phyloP scores from a whole-genome alignment of 2,888 invertebrate species.

The Acrobasis consociella region DNA sequence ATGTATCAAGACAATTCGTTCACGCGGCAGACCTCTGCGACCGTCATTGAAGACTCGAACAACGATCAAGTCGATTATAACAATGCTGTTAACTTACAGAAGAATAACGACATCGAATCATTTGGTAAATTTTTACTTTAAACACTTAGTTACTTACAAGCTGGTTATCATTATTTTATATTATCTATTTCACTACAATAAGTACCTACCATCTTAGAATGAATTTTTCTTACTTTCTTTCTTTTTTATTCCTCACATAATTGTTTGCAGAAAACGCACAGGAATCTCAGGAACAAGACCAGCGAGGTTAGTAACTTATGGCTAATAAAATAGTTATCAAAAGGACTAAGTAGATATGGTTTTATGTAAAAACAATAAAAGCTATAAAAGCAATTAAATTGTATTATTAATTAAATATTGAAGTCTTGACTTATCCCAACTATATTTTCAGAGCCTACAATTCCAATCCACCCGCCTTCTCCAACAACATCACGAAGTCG shows the following conservation, averaged over 20 bases:
- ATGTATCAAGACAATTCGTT: not conserved
- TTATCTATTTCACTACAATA: no score
- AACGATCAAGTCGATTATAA: not conserved
- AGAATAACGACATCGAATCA: not conserved
- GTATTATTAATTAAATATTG: not conserved
- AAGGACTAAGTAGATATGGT: no score
- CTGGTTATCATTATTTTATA: no score
- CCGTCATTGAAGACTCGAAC: not conserved
- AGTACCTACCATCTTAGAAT: no score
- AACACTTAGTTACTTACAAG: no score
- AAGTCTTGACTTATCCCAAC: not conserved
- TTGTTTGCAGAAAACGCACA: constrained; percentile 5
- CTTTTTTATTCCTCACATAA: no score
- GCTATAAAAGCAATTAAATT: no score
- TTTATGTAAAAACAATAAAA: not conserved
- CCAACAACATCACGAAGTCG: constrained; percentile 46
- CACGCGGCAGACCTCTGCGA: not conserved
- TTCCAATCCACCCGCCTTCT: constrained; percentile 40
- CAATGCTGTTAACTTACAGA: not conserved
- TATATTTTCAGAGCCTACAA: not conserved
- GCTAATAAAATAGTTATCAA: no score
- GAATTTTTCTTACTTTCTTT: no score
- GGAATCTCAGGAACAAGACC: not conserved
- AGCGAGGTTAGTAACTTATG: not conserved
- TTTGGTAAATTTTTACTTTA: not conserved